Evolutionary conservation across 2,888 invertebrate genomes (phyloP).

Genomic region (Leucozona laternaria): DNA sequence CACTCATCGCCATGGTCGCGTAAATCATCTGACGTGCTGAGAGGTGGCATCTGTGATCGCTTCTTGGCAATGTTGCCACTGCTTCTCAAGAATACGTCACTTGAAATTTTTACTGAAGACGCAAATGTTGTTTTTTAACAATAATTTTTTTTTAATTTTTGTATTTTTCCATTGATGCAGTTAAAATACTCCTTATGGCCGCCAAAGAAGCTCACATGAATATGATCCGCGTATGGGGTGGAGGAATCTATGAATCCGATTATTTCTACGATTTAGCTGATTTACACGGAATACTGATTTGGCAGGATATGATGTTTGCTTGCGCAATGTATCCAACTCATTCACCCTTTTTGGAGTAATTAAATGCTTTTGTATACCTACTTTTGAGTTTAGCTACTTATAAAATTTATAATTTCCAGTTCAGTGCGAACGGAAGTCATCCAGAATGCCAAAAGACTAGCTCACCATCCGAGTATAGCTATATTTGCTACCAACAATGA

Average conservation of each 20-base stretch:
- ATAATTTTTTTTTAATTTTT: not conserved
- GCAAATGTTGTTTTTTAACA: no score
- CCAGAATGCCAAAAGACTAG: slow-evolving; percentile 92
- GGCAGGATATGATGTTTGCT: slow-evolving; percentile 99
- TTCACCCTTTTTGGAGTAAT: slow-evolving; percentile 87
- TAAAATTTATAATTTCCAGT: slow-evolving; percentile 79
- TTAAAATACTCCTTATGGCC: slow-evolving; percentile 87
- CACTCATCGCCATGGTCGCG: no score
- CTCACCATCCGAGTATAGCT: slow-evolving; percentile 93
- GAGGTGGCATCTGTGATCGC: no score
- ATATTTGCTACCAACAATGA: slow-evolving; percentile 99
- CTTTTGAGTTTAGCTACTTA: not conserved
- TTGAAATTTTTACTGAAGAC: no score
- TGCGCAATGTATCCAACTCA: slow-evolving; percentile 96
- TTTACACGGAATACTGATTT: slow-evolving; percentile 94
- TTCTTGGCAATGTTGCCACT: no score
- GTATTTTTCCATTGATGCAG: slow-evolving; percentile 77
- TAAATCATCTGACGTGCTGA: no score
- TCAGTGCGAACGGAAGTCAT: slow-evolving; percentile 90
- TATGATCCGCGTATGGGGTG: slow-evolving; percentile 99
- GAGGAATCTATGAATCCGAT: slow-evolving; percentile 97
- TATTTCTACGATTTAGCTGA: slow-evolving; percentile 95
- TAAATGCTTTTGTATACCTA: no score
- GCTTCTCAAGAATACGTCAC: no score
- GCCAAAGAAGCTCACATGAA: slow-evolving; percentile 93